Conservation (phyloP, 2,888 invertebrate species). For the Encarsia formosa region DNA sequence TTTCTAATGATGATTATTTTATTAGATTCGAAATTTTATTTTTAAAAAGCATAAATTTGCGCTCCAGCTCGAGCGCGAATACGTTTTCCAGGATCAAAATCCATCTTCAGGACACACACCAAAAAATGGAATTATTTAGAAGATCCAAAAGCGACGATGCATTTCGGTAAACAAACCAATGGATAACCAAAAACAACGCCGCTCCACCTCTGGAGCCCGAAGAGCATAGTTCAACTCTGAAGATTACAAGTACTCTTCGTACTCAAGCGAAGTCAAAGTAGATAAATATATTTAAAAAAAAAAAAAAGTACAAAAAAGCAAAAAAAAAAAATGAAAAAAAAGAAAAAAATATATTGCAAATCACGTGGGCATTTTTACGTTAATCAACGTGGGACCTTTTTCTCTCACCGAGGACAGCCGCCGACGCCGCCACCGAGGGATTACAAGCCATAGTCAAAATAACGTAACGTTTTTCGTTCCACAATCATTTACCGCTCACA, state of each 20-base stretch:
- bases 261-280: neutral
- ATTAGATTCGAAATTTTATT: neutral
- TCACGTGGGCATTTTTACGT: slow-evolving; percentile 34
- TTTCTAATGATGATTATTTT: neutral
- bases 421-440: slow-evolving; percentile 37
- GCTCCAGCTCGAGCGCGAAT: slow-evolving; percentile 1
- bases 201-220: neutral
- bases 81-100: slow-evolving; percentile 14
- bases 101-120: slow-evolving; percentile 8
- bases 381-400: slow-evolving; percentile 33
- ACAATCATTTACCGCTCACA: slow-evolving; percentile 7
- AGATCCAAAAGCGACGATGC: slow-evolving; percentile 19
- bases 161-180: slow-evolving; percentile 11
- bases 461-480: slow-evolving; percentile 29
- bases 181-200: slow-evolving; percentile 6
- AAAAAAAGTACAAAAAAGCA: neutral
- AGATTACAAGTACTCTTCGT: too few relatives aligned
- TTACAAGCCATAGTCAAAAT: slow-evolving; percentile 20
- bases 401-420: slow-evolving; percentile 31
- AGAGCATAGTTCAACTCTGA: slow-evolving; percentile 5
- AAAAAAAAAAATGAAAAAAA: neutral
- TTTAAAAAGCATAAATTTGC: neutral
- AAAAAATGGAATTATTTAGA: slow-evolving; percentile 12
- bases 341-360: too few relatives aligned
- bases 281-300: neutral